These are phyloP conservation scores for Allobates femoralis DNA, from an alignment of 2,797 vertebrate species.

Conservation along the genomic window DNA sequence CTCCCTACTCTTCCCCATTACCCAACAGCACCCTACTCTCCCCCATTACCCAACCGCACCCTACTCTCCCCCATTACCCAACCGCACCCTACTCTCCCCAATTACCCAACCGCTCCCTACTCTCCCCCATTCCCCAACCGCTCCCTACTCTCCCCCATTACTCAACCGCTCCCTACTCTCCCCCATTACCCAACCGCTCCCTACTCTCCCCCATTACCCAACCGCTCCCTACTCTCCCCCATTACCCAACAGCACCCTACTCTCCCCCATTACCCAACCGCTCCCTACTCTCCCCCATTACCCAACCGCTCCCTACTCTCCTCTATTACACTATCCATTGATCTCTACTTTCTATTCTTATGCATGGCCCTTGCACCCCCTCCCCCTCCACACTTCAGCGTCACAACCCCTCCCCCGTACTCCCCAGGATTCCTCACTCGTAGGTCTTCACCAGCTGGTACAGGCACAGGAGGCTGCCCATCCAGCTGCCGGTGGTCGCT, in stretches of 20 bases:
- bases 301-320: neutral
- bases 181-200: neutral
- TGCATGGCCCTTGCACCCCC: neutral
- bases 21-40: neutral
- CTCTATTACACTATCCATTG: neutral
- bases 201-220: neutral
- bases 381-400: neutral
- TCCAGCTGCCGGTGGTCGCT: constrained; percentile 90
- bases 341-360: neutral
- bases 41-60: neutral
- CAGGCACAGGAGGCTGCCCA: constrained; percentile 91
- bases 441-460: constrained; percentile 99
- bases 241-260: neutral
- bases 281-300: neutral
- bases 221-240: neutral
- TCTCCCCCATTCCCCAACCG: neutral
- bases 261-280: neutral
- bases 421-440: constrained; percentile 82
- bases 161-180: neutral
- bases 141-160: no score
- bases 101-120: neutral
- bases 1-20: neutral
- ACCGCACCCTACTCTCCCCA: neutral
- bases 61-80: neutral
- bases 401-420: neutral